phyloP scores from a whole-genome alignment of 2,113 vertebrate species.

The Machaerirhynchus nigripectus region DNA sequence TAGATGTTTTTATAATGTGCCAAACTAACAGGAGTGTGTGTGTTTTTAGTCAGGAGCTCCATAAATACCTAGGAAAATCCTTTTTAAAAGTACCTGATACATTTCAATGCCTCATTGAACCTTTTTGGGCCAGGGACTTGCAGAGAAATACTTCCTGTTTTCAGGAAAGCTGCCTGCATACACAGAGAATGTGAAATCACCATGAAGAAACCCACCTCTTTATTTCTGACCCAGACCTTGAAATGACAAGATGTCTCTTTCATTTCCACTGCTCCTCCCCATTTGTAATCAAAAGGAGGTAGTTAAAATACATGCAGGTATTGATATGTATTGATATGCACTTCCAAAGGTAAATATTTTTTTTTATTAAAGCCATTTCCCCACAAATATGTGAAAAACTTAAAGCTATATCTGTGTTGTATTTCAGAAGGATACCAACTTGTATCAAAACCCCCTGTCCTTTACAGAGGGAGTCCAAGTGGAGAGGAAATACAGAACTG shows the following conservation, averaged over 20 bases:
- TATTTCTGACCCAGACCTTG: background rate
- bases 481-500: background rate
- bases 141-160: background rate
- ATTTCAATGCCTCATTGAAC: background rate
- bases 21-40: background rate
- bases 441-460: background rate
- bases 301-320: background rate
- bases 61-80: background rate
- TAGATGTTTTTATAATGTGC: background rate
- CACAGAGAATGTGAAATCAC: background rate
- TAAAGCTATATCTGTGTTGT: background rate
- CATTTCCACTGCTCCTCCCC: background rate
- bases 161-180: background rate
- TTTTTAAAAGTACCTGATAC: background rate
- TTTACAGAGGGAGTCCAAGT: background rate
- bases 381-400: background rate
- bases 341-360: background rate
- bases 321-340: background rate
- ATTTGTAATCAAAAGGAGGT: background rate
- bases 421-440: background rate
- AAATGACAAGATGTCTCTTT: background rate
- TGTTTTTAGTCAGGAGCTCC: background rate
- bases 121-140: background rate
- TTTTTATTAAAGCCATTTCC: background rate
- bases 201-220: background rate